A percentile compares a stretch with the other conserved stretches of the same genome.
Conservation (phyloP, 1,140 invertebrate species). For the Orussus abietinus region DNA sequence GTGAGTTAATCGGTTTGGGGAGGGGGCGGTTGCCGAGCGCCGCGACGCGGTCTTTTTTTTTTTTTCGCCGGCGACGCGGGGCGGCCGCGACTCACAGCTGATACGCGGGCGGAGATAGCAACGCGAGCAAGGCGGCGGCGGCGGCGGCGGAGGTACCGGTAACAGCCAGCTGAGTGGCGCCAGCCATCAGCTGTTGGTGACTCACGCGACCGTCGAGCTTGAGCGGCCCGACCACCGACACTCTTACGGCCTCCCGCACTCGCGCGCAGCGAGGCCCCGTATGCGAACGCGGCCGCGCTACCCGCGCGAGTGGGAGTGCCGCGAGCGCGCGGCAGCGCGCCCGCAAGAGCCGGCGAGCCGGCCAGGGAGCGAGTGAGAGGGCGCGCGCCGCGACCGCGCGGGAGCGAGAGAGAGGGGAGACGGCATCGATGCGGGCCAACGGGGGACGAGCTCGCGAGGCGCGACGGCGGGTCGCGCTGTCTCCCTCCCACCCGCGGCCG, state of each 20-base stretch:
- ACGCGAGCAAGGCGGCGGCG: slow-evolving; percentile 9
- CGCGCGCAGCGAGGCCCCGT: too few species aligned
- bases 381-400: not conserved
- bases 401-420: slow-evolving; percentile 4
- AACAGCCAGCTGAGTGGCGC: slow-evolving; percentile 50
- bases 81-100: slow-evolving; percentile 24
- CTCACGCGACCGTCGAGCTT: slow-evolving; percentile 31
- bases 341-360: too few species aligned
- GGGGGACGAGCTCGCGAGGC: too few species aligned
- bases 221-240: not conserved
- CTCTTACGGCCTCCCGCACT: slow-evolving; percentile 10
- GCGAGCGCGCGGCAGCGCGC: too few species aligned
- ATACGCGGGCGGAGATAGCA: slow-evolving; percentile 30
- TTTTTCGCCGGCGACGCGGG: slow-evolving; percentile 1
- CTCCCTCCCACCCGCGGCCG: not conserved
- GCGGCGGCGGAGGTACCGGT: slow-evolving; percentile 30
- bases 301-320: too few species aligned
- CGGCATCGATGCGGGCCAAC: too few species aligned
- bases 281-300: too few species aligned
- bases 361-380: too few species aligned
- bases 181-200: slow-evolving; percentile 49
- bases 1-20: too few species aligned
- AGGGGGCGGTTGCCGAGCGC: too few species aligned
- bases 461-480: not conserved
- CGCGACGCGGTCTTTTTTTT: not conserved